These are phyloP conservation scores for Oscheius myriophilus DNA, from an alignment of 2,888 invertebrate genomes.

Conservation along the genomic window DNA sequence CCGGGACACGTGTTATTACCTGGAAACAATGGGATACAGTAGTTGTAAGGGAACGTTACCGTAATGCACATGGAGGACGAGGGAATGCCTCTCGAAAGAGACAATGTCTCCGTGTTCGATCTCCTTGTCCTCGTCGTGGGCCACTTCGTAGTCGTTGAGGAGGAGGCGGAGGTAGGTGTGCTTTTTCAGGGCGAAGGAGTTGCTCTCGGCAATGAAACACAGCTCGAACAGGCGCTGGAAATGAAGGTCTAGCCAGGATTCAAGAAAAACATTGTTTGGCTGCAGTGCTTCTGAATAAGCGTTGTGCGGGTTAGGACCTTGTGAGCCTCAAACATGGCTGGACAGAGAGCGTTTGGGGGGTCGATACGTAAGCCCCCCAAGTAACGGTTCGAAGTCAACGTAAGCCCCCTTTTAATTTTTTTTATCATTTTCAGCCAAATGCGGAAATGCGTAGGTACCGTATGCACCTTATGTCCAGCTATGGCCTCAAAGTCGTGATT, in stretches of 20 bases:
- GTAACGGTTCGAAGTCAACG: too few relatives aligned
- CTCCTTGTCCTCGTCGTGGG: slow-evolving; percentile 32
- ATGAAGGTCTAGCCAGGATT: neutral
- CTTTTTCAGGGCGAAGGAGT: slow-evolving; percentile 15
- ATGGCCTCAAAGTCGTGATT: too few relatives aligned
- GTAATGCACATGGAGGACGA: slow-evolving; percentile 55
- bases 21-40: slow-evolving; percentile 10
- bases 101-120: slow-evolving; percentile 53
- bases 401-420: too few relatives aligned
- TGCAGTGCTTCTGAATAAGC: too few relatives aligned
- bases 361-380: too few relatives aligned
- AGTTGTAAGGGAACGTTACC: slow-evolving; percentile 33
- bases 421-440: too few relatives aligned
- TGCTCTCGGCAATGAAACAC: slow-evolving; percentile 22
- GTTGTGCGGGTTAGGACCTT: too few relatives aligned
- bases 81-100: slow-evolving; percentile 40
- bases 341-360: too few relatives aligned
- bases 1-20: slow-evolving; percentile 89
- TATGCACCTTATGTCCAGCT: too few relatives aligned
- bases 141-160: slow-evolving; percentile 19
- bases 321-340: too few relatives aligned
- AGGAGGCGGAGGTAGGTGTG: slow-evolving; percentile 14
- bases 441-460: too few relatives aligned
- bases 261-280: too few relatives aligned
- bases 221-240: slow-evolving; percentile 23